Base-by-base conservation (phyloP, 2,888 invertebrate genomes). In the Linyphia triangularis region DNA sequence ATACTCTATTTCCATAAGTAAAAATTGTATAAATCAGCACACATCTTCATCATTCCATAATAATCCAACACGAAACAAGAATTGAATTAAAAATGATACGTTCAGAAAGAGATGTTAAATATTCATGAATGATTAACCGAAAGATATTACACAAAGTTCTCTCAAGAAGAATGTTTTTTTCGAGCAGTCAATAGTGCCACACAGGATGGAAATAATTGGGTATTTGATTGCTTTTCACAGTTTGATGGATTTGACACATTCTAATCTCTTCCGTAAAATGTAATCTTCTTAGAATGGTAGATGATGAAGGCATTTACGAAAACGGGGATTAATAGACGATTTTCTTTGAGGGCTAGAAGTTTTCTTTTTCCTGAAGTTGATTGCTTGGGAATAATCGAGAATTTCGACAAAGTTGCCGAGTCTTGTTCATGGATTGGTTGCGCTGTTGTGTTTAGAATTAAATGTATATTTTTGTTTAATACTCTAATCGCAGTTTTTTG, bases 161-260 rank as follows among this genome's bases (percentile, higher is more conserved):
- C 69, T 13, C 13, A 10, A 9, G 22, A 37, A 10, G n/a, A 28
- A 16, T 13, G 10, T 7, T 13, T 4, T 6, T 13, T 0, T 1
- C 0, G 5, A 63, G 61, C 69, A 69, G 69, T 40, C 69, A 69
- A 33, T 69, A 37, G 33, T 37, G 22, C 9, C 13, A n/a, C 37
- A 9, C 43, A 9, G 43, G 16, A 19, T 37, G 69, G 40, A 69
- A 69, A 30, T 69, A 69, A 69, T 69, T 30, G 69, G 16, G 13
- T 19, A 37, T 69, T 22, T 69, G 69, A 69, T 69, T 69, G 69
- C 69, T 69, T 69, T 69, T 69, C 37, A 22, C 37, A 19, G 24
- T 10, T 69, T 69, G 69, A 37, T 10, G 69, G 69, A 1, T 69
- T 22, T 69, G 69, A 22, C 69, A 37, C 69, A 37, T 69, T 69